Conservation (phyloP, 2,113 vertebrate species). For the Hemiprocne comata region DNA sequence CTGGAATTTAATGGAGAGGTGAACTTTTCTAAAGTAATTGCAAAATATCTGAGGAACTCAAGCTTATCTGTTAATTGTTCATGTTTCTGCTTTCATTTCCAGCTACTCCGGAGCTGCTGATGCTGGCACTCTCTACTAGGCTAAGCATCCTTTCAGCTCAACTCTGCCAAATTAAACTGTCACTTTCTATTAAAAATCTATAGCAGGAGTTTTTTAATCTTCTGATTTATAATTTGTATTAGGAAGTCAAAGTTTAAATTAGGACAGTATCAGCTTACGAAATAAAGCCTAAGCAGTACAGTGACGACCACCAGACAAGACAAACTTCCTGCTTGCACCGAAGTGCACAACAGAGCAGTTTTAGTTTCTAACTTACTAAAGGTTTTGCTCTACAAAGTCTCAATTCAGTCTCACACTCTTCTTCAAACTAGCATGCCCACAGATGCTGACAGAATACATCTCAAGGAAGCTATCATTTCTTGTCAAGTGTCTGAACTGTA, state of each 20-base stretch:
- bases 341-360: not conserved
- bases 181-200: slow-evolving; percentile 67
- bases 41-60: not conserved
- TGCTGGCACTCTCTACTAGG: slow-evolving; percentile 40
- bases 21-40: not conserved
- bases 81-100: slow-evolving; percentile 62
- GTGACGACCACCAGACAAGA: not conserved
- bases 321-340: not conserved
- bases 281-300: slow-evolving; percentile 17
- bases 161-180: slow-evolving; percentile 69
- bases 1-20: not conserved
- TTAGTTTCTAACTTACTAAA: not conserved
- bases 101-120: slow-evolving; percentile 55
- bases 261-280: slow-evolving; percentile 26
- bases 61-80: slow-evolving; percentile 65
- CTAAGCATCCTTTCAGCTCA: slow-evolving; percentile 57
- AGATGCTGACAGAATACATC: not conserved
- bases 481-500: not conserved
- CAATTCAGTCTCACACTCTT: not conserved
- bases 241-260: slow-evolving; percentile 69
- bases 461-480: not conserved
- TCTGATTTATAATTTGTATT: slow-evolving; percentile 49
- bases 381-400: not conserved
- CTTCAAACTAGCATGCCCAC: not conserved
- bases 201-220: slow-evolving; percentile 54